Conservation (phyloP, 1,140 invertebrate species). For the Stenopsyche tienmushanensis region DNA sequence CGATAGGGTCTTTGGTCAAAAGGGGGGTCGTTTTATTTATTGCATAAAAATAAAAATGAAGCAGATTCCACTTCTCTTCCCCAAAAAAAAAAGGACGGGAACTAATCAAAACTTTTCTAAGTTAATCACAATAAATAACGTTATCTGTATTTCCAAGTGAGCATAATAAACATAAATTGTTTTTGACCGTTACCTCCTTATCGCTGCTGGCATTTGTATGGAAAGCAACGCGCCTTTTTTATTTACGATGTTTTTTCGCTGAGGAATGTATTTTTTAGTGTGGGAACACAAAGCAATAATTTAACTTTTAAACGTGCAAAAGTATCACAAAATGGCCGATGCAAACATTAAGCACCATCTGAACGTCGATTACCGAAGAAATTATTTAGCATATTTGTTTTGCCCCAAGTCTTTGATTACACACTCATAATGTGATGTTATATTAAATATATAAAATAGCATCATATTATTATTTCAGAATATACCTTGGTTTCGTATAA, state of each 20-base stretch:
- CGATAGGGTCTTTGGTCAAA: too few relatives aligned
- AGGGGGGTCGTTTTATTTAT: background rate
- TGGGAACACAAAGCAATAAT: background rate
- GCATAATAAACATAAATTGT: conserved; percentile 23
- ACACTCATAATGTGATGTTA: too few relatives aligned
- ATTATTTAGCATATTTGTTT: too few relatives aligned
- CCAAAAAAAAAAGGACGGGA: background rate
- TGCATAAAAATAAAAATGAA: background rate
- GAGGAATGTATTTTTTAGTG: background rate
- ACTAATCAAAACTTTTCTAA: conserved; percentile 22
- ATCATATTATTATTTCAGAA: too few relatives aligned
- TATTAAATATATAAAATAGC: too few relatives aligned
- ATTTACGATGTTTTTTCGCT: conserved; percentile 8
- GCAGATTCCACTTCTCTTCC: too few relatives aligned
- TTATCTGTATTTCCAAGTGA: conserved; percentile 13
- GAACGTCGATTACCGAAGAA: background rate
- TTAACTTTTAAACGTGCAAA: background rate
- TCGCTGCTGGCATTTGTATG: conserved; percentile 11
- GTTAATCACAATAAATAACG: conserved; percentile 26
- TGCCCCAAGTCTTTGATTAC: too few relatives aligned
- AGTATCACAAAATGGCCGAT: background rate
- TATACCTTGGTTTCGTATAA: too few relatives aligned
- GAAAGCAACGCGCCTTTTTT: conserved; percentile 18
- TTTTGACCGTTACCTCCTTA: conserved; percentile 23
- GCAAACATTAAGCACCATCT: too few relatives aligned